A percentile compares a stretch with the other conserved stretches of the same genome.
Evolutionary conservation across 2,888 invertebrate genomes (phyloP).

Genomic region (Nezara viridula): DNA sequence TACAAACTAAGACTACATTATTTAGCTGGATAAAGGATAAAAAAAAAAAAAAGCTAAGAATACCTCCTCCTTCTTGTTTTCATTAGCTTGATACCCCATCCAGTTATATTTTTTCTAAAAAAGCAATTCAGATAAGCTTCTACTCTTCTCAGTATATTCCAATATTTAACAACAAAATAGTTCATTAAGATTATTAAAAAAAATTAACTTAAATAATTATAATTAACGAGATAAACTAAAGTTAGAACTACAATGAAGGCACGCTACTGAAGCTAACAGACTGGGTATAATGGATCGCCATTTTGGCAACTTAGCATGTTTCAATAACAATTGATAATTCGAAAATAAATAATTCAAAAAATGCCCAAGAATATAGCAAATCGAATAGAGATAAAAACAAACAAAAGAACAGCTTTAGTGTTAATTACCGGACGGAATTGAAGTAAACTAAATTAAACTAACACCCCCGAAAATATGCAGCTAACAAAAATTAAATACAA

Average conservation of each 20-base stretch:
- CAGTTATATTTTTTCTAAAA: slow-evolving; percentile 23
- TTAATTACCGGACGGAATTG: background rate
- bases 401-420: background rate
- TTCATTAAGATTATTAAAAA: background rate
- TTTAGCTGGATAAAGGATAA: background rate
- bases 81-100: background rate
- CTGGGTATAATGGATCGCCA: background rate
- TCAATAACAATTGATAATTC: background rate
- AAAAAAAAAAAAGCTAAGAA: background rate
- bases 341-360: background rate
- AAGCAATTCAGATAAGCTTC: slow-evolving; percentile 36
- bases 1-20: background rate
- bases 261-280: background rate
- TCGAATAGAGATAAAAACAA: background rate
- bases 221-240: background rate
- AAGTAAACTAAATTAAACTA: background rate
- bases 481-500: background rate
- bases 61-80: slow-evolving; percentile 30
- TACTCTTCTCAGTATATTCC: slow-evolving; percentile 30
- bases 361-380: background rate
- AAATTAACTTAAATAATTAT: background rate
- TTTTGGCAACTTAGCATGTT: background rate
- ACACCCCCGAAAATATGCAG: background rate
- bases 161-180: background rate
- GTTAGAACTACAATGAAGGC: background rate